Evolutionary conservation across 2,888 invertebrate species (phyloP), one percentile per base, ranked within the genome.

Genomic region (Neoaliturus tenellus): DNA sequence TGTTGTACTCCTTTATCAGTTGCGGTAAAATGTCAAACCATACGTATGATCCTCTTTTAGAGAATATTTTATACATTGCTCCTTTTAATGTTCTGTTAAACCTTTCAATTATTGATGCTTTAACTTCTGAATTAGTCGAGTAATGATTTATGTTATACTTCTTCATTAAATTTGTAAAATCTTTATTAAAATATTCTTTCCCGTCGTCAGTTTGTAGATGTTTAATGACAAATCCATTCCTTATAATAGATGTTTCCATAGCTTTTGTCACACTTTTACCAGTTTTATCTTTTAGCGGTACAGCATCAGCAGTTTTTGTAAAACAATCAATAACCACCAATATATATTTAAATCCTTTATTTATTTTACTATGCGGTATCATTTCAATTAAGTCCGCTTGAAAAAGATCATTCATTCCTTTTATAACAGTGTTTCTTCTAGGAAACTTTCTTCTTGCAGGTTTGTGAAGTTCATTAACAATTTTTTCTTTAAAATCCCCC

Each of bases 291-390:
- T 82, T 85, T 25, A 84, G 71, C 0, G 85, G 82, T 23, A 69
- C 10, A 23, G 75, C 58, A 28, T 80, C 58, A 31, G 83, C 83
- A 44, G 80, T 20, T 75, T 83, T 83, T 44, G 67, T 80, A 80
- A 83, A 83, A 67, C 83, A 83, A 51, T 80, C 48, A 41, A 80
- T 80, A 20, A 55, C 31, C 23, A 62, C 81, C 71, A 84, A 71
- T 14, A 83, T 80, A 48, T 83, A 84, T 62, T 84, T 83, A 71
- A 41, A 82, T 55, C 85, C 85, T 39, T 82, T 62, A 39, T 85
- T 85, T 80, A 84, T 12, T 48, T n/a, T 44, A 20, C 82, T 58
- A 48, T 80, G 81, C 73, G 75, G 73, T 23, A 12, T 41, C 81
- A 84, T 84, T 14, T 84, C 80, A 33, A 84, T 35, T 31, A 85